Percentiles rank a stretch among this genome's conserved stretches.
Evolutionary conservation across 1,140 invertebrate genomes (phyloP).

Genomic region (Hycleus cichorii): DNA sequence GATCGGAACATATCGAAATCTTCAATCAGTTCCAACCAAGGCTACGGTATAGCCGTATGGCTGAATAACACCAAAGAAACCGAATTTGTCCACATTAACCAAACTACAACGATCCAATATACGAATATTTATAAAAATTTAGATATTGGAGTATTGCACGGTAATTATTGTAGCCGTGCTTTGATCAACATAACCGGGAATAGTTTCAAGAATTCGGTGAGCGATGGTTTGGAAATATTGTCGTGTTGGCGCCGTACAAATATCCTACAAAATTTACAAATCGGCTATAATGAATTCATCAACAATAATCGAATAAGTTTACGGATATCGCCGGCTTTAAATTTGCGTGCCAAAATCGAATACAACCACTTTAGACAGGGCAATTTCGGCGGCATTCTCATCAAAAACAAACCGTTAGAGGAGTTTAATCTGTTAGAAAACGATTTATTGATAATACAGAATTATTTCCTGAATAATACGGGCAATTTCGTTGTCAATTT

Average conservation of each 20-base stretch:
- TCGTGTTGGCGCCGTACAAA: constrained; percentile 67
- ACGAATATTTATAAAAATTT: constrained; percentile 77
- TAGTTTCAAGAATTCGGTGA: constrained; percentile 66
- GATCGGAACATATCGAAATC: constrained; percentile 79
- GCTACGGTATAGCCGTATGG: constrained; percentile 81
- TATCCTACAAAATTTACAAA: constrained; percentile 57
- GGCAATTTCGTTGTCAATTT: constrained; percentile 84
- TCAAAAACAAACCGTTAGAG: constrained; percentile 71
- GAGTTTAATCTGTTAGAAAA: constrained; percentile 63
- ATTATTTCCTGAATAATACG: constrained; percentile 79
- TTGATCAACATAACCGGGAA: constrained; percentile 83
- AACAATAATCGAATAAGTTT: constrained; percentile 69
- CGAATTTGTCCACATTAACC: constrained; percentile 69
- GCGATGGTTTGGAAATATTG: constrained; percentile 67
- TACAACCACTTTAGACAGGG: constrained; percentile 84
- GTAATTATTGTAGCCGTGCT: constrained; percentile 67
- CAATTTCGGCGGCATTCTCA: constrained; percentile 72
- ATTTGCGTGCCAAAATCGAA: constrained; percentile 70
- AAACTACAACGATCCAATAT: constrained; percentile 81
- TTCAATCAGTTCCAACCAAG: constrained; percentile 69
- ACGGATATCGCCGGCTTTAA: constrained; percentile 76
- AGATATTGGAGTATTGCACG: constrained; percentile 74
- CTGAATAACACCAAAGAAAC: constrained; percentile 80
- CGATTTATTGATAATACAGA: constrained; percentile 73
- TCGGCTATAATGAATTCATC: constrained; percentile 80